Evolutionary conservation across 2,888 invertebrate genomes (phyloP), one percentile per base, ranked within the genome.

Genomic region (Macaria notata): DNA sequence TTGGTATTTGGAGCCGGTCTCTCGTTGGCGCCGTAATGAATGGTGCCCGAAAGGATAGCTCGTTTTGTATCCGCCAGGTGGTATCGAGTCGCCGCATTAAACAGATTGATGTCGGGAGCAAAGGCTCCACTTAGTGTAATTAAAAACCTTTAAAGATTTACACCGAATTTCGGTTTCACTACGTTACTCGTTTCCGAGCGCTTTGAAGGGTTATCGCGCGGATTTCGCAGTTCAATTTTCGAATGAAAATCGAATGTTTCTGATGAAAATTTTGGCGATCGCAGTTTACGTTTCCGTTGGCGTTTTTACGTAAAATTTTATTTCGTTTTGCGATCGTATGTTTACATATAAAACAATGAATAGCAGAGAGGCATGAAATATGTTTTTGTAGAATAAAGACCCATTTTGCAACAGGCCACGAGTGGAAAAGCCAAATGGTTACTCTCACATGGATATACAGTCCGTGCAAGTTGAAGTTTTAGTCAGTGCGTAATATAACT

Each of bases 61-160:
- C 68, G 70, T 70, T 75, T 71, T 70, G 59, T 61, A 55, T 61
- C 47, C 55, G 52, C 61, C 61, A 56, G 63, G 61, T 61, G 58
- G 61, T 70, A 65, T 68, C 64, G 58, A 67, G 66, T 62, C 69
- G 61, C 67, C 71, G 74, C 85, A 86, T 87, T 87, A 86, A 86
- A 73, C 74, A 79, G 84, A 88, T 89, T 87, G 86, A 86, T 81
- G 82, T 74, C 70, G 73, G 69, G 63, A 63, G 61, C 59, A 51
- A 65, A 67, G 71, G 63, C 62, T 65, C 75, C 86, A 88, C 88
- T 89, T 83, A 84, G 74, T 75, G 78, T 87, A 87, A 89, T 89
- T 89, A 89, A 88, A 84, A 78, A 84, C 82, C 83, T 83, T 83
- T 81, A 82, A 83, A 84, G 80, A 84, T 84, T 76, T 79, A 76